Evolutionary conservation across 2,113 vertebrate species (phyloP), one percentile per base, ranked within the genome.

Genomic region (Odontesthes bonariensis): DNA sequence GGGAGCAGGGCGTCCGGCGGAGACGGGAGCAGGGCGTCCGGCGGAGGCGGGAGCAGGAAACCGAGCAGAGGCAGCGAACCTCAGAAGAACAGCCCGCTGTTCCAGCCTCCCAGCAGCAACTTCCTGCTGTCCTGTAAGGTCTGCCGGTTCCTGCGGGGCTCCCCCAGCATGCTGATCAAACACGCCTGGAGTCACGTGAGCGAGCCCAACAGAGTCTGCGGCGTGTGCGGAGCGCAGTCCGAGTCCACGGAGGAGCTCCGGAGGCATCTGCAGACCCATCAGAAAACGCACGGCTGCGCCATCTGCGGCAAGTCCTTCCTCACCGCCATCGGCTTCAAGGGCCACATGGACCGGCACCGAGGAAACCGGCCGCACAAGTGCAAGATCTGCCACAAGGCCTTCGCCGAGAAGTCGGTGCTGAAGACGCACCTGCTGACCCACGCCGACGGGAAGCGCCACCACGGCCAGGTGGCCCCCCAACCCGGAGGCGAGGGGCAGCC

Each of bases 271-370:
- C 54, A 76, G 8, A 19, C 55, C 6, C 69, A 73, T 35, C 55
- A 62, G 44, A 82, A 57, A 22, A 73, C 59, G 0, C 57, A 57
- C 5, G 32, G 9, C 53, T 86, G 84, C 12, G 4, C 52, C 33
- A 19, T 82, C 63, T 86, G 83, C 0, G 58, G 71, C 0, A 79
- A 82, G 35, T 46, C n/a, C 0, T 80, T 86, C 64, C 20, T 83
- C 3, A 31, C 76, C 0, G 0, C 0, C 3, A 0, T 0, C 0
- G 68, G 86, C 16, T 49, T 62, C 1, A 27, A 7, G 19, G 49
- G 59, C 6, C 79, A 77, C 66, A 22, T 52, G 10, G 32, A n/a
- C 0, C 49, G 33, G 1, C 73, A 77, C 64, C 27, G 4, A 8
- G 64, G 55, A 4, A 14, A 44, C 32, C 65, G 19, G 6, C 62